Evolutionary conservation across 1,140 invertebrate genomes (phyloP).

Genomic region (Drosophila littoralis): DNA sequence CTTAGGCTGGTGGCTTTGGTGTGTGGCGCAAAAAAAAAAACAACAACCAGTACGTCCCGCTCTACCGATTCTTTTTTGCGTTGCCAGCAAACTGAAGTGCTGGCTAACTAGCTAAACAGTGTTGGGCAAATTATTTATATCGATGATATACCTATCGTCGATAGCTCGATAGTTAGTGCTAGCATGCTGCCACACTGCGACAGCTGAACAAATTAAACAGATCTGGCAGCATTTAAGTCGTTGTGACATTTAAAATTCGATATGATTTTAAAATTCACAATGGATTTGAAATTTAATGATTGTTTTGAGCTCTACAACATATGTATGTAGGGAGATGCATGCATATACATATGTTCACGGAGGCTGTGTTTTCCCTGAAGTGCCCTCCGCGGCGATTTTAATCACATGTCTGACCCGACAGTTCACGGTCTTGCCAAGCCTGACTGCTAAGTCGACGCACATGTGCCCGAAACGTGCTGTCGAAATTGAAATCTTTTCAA

Average conservation of each 20-base stretch:
- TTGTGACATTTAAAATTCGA: slow-evolving; percentile 1
- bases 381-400: not conserved
- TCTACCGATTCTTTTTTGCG: slow-evolving; percentile 42
- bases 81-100: slow-evolving; percentile 34
- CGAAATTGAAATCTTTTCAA: slow-evolving; percentile 23
- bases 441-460: slow-evolving; percentile 3
- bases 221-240: slow-evolving; percentile 13
- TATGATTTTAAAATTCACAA: not conserved
- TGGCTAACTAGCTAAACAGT: slow-evolving; percentile 25
- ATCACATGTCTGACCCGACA: slow-evolving; percentile 12
- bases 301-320: not conserved
- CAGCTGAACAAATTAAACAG: not conserved
- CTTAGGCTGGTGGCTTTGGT: slow-evolving; percentile 13
- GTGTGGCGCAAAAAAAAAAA: slow-evolving; percentile 48
- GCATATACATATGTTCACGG: not conserved
- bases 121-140: slow-evolving; percentile 13
- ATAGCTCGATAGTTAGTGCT: not conserved
- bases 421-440: slow-evolving; percentile 18
- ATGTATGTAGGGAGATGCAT: not conserved
- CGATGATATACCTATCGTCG: slow-evolving; percentile 8
- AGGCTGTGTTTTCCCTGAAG: not conserved
- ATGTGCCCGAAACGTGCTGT: slow-evolving; percentile 44
- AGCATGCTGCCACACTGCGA: not conserved
- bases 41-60: slow-evolving; percentile 42
- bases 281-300: not conserved